Base-by-base conservation (phyloP, 2,113 vertebrate genomes). In the Solea solea region DNA sequence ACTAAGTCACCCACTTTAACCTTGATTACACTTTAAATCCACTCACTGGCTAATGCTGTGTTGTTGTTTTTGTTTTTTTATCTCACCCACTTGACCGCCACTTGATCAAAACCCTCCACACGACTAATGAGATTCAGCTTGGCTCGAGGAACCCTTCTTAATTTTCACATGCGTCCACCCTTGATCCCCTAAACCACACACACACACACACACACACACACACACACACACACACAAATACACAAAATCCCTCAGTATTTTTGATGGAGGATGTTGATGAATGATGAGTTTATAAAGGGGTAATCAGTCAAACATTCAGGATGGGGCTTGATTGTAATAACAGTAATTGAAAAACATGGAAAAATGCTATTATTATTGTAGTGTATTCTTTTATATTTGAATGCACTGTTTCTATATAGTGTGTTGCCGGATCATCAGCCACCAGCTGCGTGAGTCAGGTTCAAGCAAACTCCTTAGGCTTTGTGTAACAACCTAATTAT, bases 261-360 rank as follows among this genome's bases (percentile, higher is more conserved):
- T 16, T 45, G 14, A 28, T 13, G 15, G 25, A 57, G 6, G 28
- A n/a, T 39, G 55, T 40, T 39, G 55, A 58, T 58, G 55, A 41
- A 58, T 16, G 3, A 9, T 41, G 9, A 11, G 44, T 11, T 12
- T 3, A 46, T 15, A 49, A 49, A 16, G 16, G 69, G 67, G 50
- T 50, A 60, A 74, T 71, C 8, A 28, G 41, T 8, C 28, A 54
- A 46, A 45, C 13, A 72, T 61, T 72, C 14, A 51, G 5, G 58
- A 52, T 70, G 66, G 14, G 13, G 44, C 55, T 69, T 80, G 53
- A 79, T 72, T 74, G 0, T 34, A 66, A 75, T 78, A 14, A 25
- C 57, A 42, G 7, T 50, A 3, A 13, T 12, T 13, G 14, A 48
- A 48, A 48, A 48, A 14, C 8, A 45, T 45, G 44, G 8, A 4